phyloP scores from a whole-genome alignment of 2,888 invertebrate species.

The Therioaphis trifolii region DNA sequence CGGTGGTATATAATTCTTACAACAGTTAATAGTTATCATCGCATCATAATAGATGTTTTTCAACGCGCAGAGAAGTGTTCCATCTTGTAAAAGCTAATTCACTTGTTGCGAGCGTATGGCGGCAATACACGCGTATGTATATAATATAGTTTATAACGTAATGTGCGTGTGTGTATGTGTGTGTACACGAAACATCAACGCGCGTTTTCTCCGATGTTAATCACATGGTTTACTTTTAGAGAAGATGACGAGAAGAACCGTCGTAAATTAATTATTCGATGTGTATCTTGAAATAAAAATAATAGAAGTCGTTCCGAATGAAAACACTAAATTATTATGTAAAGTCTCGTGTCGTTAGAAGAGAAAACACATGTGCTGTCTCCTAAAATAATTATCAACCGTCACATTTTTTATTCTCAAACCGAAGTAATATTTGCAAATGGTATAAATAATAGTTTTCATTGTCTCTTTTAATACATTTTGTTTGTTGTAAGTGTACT shows the following conservation, averaged over 20 bases:
- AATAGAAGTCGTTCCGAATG: slow-evolving; percentile 53
- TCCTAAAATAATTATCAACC: slow-evolving; percentile 39
- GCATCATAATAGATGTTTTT: background rate
- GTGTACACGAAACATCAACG: slow-evolving; percentile 4
- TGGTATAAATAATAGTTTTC: too few species aligned
- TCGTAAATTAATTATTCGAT: slow-evolving; percentile 54
- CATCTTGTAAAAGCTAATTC: background rate
- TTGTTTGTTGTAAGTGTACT: too few species aligned
- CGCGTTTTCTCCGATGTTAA: slow-evolving; percentile 54
- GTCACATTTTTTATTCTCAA: background rate
- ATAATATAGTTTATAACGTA: background rate
- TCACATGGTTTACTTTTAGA: slow-evolving; percentile 49
- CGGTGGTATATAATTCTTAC: too few species aligned
- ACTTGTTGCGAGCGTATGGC: background rate
- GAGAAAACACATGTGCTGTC: slow-evolving; percentile 35
- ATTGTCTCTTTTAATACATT: too few species aligned
- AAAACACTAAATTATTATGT: slow-evolving; percentile 47
- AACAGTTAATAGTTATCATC: too few species aligned
- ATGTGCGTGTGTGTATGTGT: background rate
- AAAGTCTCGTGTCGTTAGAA: slow-evolving; percentile 52
- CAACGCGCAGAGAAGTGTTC: background rate
- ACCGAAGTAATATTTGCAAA: too few species aligned
- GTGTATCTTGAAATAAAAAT: slow-evolving; percentile 47
- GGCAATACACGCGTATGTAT: background rate
- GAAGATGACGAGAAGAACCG: slow-evolving; percentile 49